A percentile compares a stretch with the other conserved stretches of the same genome.
Evolutionary conservation across 2,113 vertebrate species (phyloP).

Genomic region (Mustelus asterias): DNA sequence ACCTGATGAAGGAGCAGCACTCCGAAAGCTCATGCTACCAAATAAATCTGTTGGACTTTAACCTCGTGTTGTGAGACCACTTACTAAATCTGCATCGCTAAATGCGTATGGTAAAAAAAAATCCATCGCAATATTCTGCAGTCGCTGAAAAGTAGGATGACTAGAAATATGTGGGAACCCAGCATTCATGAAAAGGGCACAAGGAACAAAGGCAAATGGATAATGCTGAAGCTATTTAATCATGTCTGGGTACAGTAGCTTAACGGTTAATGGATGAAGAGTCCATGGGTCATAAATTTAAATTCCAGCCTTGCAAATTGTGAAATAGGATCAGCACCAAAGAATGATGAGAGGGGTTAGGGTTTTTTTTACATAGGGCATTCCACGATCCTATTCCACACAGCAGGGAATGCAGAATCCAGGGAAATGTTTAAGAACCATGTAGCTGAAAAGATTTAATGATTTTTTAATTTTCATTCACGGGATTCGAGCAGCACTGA

Average conservation of each 20-base stretch:
- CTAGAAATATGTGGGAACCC: not conserved
- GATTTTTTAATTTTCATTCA: not conserved
- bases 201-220: constrained; percentile 13
- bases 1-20: too few relatives aligned
- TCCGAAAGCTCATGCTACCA: too few relatives aligned
- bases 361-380: not conserved
- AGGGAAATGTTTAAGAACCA: not conserved
- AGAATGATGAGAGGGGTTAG: constrained; percentile 2
- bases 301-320: constrained; percentile 7
- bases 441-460: not conserved
- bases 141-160: not conserved
- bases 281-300: not conserved
- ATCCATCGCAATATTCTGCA: not conserved
- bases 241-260: not conserved
- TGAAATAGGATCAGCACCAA: not conserved
- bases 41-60: too few relatives aligned
- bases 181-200: not conserved
- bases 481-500: not conserved
- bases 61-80: too few relatives aligned
- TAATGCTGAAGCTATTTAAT: not conserved
- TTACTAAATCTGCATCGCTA: not conserved
- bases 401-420: not conserved
- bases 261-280: not conserved
- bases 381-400: not conserved
- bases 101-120: not conserved